Percentiles rank a stretch among this genome's conserved stretches.
phyloP scores from a whole-genome alignment of 2,888 invertebrate species.

The Cephalotes varians region DNA sequence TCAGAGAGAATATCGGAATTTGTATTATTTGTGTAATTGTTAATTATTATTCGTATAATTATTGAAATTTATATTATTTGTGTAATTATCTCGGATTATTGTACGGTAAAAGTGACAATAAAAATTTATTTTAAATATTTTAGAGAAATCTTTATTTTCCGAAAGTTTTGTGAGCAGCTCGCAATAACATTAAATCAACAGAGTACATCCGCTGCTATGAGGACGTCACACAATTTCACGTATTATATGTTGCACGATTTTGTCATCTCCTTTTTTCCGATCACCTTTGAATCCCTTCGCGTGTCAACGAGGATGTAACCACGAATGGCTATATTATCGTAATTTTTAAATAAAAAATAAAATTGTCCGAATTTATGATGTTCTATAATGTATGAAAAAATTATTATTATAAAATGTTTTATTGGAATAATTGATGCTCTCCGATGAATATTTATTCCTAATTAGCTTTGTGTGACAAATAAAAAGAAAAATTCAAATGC shows the following conservation, averaged over 20 bases:
- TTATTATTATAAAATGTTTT: not conserved
- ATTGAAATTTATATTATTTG: no score
- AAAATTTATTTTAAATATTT: conserved; percentile 53
- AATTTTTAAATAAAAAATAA: conserved; percentile 24
- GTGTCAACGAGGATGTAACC: not conserved
- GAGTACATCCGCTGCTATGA: conserved; percentile 47
- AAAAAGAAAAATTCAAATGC: not conserved
- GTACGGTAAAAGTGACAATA: not conserved
- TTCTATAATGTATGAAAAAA: not conserved
- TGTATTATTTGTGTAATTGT: not conserved
- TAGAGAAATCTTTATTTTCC: conserved; percentile 53
- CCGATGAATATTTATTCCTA: not conserved
- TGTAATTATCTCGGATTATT: not conserved
- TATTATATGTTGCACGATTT: conserved; percentile 9
- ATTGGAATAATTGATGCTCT: not conserved
- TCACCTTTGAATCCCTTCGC: not conserved
- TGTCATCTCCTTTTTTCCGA: conserved; percentile 23
- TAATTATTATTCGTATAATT: no score
- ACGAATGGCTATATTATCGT: conserved; percentile 2
- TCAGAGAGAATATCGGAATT: not conserved
- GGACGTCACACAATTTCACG: not conserved
- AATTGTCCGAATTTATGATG: conserved; percentile 5
- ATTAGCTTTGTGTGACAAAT: not conserved
- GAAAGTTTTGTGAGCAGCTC: not conserved
- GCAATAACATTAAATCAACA: conserved; percentile 57